Percentiles rank a stretch among this genome's conserved stretches.
phyloP scores from a whole-genome alignment of 1,140 invertebrate genomes.

The Hyposmocoma kahamanoa region DNA sequence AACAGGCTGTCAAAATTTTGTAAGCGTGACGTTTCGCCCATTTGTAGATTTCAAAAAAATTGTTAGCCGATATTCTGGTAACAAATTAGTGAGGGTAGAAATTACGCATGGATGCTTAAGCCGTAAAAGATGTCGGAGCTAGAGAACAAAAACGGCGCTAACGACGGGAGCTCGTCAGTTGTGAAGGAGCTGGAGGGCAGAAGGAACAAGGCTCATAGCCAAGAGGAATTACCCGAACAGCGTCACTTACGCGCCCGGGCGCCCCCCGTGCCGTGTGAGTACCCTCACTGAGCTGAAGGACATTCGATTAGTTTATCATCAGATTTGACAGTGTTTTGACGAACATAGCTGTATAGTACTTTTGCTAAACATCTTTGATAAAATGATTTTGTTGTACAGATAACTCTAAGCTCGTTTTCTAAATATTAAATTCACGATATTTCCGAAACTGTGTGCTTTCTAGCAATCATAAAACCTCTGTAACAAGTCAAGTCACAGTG shows the following conservation, averaged over 20 bases:
- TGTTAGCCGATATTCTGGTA: constrained; percentile 33
- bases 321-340: too few relatives aligned
- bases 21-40: constrained; percentile 53
- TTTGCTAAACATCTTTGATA: too few relatives aligned
- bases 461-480: too few relatives aligned
- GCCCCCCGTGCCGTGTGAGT: constrained; percentile 42
- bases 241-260: constrained; percentile 38
- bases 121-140: constrained; percentile 48
- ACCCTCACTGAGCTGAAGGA: background rate
- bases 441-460: too few relatives aligned
- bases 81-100: constrained; percentile 30
- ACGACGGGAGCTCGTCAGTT: constrained; percentile 17
- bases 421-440: too few relatives aligned
- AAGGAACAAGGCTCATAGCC: too few relatives aligned
- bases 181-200: constrained; percentile 34
- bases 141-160: constrained; percentile 36
- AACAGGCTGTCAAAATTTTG: constrained; percentile 53
- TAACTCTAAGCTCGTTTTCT: too few relatives aligned
- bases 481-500: too few relatives aligned
- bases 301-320: too few relatives aligned
- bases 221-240: constrained; percentile 27
- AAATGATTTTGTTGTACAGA: too few relatives aligned
- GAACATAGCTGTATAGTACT: too few relatives aligned
- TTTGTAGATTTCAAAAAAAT: constrained; percentile 48
- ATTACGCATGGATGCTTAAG: constrained; percentile 49